A percentile compares a stretch with the other conserved stretches of the same genome.
phyloP scores from a whole-genome alignment of 2,888 invertebrate genomes.

The Aelia acuminata region DNA sequence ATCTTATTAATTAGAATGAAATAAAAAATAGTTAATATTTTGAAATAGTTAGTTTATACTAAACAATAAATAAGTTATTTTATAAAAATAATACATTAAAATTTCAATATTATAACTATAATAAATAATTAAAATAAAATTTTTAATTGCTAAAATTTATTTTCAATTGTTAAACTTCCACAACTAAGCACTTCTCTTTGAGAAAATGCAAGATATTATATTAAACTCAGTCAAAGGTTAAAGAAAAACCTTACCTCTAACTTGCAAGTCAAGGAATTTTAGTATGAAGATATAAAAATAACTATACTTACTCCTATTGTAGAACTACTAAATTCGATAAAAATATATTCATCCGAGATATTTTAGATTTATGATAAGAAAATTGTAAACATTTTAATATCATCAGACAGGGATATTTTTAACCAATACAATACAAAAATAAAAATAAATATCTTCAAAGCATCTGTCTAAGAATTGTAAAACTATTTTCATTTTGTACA shows the following conservation, averaged over 20 bases:
- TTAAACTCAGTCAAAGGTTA: slow-evolving; percentile 35
- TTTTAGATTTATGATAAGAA: neutral
- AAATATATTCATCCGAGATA: slow-evolving; percentile 3
- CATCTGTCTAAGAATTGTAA: neutral
- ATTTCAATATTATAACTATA: slow-evolving; percentile 14
- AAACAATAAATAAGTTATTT: slow-evolving; percentile 12
- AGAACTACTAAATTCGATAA: slow-evolving; percentile 18
- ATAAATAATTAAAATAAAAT: slow-evolving; percentile 42
- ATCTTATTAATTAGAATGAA: neutral
- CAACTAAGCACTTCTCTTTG: neutral
- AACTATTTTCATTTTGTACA: slow-evolving; percentile 27
- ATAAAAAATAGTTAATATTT: neutral
- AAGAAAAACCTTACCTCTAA: slow-evolving; percentile 28
- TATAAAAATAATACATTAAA: slow-evolving; percentile 16
- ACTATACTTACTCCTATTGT: slow-evolving; percentile 11
- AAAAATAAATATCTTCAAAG: slow-evolving; percentile 25
- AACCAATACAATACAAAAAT: slow-evolving; percentile 34
- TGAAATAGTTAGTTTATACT: neutral
- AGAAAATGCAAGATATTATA: slow-evolving; percentile 14
- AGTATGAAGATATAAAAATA: slow-evolving; percentile 36
- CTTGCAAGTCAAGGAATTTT: slow-evolving; percentile 14
- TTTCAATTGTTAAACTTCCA: neutral
- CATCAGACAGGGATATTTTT: neutral
- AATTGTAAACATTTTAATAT: neutral
- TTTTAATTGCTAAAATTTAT: neutral